A percentile compares a stretch with the other conserved stretches of the same genome.
phyloP scores from a whole-genome alignment of 1,140 invertebrate species.

The Carcinoscorpius rotundicauda region DNA sequence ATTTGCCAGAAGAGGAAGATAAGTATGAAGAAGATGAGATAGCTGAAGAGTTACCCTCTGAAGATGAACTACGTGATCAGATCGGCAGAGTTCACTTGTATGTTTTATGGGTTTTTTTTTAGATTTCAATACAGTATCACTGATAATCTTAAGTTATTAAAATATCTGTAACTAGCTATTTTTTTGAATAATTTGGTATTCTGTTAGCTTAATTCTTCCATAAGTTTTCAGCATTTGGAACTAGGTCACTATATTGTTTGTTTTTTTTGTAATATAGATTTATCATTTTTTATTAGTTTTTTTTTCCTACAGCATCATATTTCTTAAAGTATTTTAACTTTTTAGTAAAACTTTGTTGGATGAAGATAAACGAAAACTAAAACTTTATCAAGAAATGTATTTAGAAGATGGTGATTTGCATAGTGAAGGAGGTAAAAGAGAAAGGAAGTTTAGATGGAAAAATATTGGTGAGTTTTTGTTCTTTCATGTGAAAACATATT shows the following conservation, averaged over 20 bases:
- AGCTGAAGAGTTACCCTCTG: slow-evolving; percentile 9
- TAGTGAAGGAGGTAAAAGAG: slow-evolving; percentile 49
- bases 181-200: neutral
- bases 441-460: slow-evolving; percentile 67
- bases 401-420: slow-evolving; percentile 79
- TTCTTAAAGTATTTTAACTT: neutral
- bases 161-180: neutral
- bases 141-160: neutral
- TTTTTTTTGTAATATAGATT: slow-evolving; percentile 6
- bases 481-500: too few relatives aligned
- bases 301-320: too few relatives aligned
- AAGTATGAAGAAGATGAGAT: slow-evolving; percentile 8
- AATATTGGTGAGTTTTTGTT: slow-evolving; percentile 46
- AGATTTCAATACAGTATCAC: neutral
- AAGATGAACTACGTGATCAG: slow-evolving; percentile 35
- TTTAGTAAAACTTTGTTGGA: slow-evolving; percentile 56
- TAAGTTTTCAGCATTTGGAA: neutral
- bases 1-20: slow-evolving; percentile 13
- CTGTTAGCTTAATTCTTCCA: neutral
- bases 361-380: slow-evolving; percentile 64
- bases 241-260: neutral
- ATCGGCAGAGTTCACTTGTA: slow-evolving; percentile 36
- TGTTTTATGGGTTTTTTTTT: slow-evolving; percentile 36
- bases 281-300: too few relatives aligned
- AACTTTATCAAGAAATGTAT: slow-evolving; percentile 61